Percentiles rank a stretch among this genome's conserved stretches.
These are phyloP conservation scores for Pseudomyrmex flavicornis DNA, from an alignment of 1,140 invertebrate species.

Conservation along the genomic window DNA sequence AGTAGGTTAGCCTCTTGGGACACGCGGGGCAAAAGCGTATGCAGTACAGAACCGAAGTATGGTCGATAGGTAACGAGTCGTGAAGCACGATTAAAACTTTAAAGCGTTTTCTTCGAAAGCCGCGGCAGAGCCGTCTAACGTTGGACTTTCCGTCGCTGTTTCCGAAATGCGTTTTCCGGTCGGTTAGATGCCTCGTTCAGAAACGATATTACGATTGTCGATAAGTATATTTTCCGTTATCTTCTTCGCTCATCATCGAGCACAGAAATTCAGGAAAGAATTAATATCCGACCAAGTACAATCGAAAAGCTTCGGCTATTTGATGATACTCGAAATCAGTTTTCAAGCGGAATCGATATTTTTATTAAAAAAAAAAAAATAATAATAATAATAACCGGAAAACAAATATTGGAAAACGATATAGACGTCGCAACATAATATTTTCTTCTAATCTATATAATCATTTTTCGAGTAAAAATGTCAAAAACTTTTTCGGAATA, in stretches of 20 bases:
- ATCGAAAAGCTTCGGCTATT: constrained; percentile 19
- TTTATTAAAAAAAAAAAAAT: background rate
- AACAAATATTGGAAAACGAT: background rate
- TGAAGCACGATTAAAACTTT: constrained; percentile 76
- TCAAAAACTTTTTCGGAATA: background rate
- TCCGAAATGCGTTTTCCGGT: constrained; percentile 73
- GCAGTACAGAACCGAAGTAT: constrained; percentile 61
- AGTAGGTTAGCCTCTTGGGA: constrained; percentile 59
- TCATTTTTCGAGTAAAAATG: background rate
- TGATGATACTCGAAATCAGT: constrained; percentile 13
- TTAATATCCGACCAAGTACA: constrained; percentile 34
- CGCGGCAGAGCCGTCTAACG: constrained; percentile 59
- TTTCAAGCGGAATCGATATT: constrained; percentile 29
- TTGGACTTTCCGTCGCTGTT: constrained; percentile 47
- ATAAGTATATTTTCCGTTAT: constrained; percentile 54
- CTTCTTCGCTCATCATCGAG: constrained; percentile 1
- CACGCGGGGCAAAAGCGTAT: constrained; percentile 60
- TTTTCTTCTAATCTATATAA: background rate
- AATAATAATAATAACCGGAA: no score
- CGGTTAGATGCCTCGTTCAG: constrained; percentile 71
- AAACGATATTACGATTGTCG: constrained; percentile 73
- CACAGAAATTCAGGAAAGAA: constrained; percentile 27
- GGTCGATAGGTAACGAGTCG: constrained; percentile 72
- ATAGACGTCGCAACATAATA: background rate
- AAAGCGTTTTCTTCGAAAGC: constrained; percentile 62